A percentile compares a stretch with the other conserved stretches of the same genome.
These are phyloP conservation scores for Drosophila stalkeri DNA, from an alignment of 2,888 invertebrate species.

Conservation along the genomic window DNA sequence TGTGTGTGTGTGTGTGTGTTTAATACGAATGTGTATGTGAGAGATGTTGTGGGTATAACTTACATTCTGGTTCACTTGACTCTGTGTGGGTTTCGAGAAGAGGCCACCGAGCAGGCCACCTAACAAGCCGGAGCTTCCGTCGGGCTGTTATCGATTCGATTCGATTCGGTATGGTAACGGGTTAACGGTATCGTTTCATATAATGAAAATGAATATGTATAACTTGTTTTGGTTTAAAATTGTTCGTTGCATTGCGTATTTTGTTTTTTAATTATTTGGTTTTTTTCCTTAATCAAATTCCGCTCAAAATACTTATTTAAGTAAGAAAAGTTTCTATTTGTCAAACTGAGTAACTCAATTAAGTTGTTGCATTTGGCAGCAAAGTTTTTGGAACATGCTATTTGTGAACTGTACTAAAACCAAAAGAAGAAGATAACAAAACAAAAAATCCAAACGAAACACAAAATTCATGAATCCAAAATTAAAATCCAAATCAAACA, in stretches of 20 bases:
- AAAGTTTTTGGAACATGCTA: constrained; percentile 67
- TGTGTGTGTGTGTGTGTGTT: constrained; percentile 27
- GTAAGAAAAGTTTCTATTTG: constrained; percentile 34
- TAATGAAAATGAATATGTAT: constrained; percentile 79
- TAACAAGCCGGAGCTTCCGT: constrained; percentile 84
- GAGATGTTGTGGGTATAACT: constrained; percentile 81
- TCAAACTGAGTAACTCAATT: constrained; percentile 51
- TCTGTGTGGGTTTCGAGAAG: constrained; percentile 84
- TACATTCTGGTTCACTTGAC: constrained; percentile 84
- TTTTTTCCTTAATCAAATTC: constrained; percentile 58
- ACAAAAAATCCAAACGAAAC: constrained; percentile 11
- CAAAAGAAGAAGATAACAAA: neutral
- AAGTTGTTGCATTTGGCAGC: constrained; percentile 52
- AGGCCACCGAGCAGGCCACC: constrained; percentile 85
- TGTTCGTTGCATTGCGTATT: constrained; percentile 71
- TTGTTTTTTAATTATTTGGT: neutral
- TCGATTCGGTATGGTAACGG: constrained; percentile 60
- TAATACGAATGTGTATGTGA: constrained; percentile 60
- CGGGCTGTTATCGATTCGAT: constrained; percentile 76
- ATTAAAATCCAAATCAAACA: constrained; percentile 39
- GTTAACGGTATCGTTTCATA: constrained; percentile 70
- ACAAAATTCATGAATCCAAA: constrained; percentile 32
- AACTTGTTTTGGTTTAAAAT: constrained; percentile 80
- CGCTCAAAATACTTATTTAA: constrained; percentile 47
- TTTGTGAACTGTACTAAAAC: constrained; percentile 54